Conservation (phyloP, 2,113 vertebrate species). For the Tupaia tana region DNA sequence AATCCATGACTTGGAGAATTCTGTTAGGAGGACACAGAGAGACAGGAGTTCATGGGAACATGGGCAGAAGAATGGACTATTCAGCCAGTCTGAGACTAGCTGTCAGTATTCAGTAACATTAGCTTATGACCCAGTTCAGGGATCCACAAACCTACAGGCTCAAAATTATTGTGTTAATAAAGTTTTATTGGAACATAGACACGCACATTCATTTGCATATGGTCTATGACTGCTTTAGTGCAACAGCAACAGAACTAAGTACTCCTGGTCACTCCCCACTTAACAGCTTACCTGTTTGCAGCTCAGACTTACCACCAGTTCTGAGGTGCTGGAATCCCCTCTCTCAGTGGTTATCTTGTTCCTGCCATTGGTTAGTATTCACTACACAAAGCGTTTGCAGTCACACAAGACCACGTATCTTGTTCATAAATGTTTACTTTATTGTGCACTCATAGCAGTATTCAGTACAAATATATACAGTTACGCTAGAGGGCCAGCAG, state of each 20-base stretch:
- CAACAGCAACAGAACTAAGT: not conserved
- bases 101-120: not conserved
- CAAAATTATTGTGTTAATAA: not conserved
- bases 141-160: not conserved
- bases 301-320: too few relatives aligned
- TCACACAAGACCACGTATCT: too few relatives aligned
- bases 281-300: too few relatives aligned
- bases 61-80: not conserved
- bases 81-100: not conserved
- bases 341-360: too few relatives aligned
- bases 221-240: not conserved
- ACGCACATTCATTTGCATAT: not conserved
- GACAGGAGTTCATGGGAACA: not conserved
- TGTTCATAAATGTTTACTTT: too few relatives aligned
- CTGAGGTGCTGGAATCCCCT: too few relatives aligned
- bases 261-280: too few relatives aligned
- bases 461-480: too few relatives aligned
- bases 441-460: too few relatives aligned
- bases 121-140: not conserved
- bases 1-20: not conserved
- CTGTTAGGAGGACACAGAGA: not conserved
- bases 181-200: conserved; percentile 25
- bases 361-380: too few relatives aligned
- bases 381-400: too few relatives aligned
- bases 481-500: too few relatives aligned